phyloP scores from a whole-genome alignment of 2,797 vertebrate species.

The Alauda arvensis region DNA sequence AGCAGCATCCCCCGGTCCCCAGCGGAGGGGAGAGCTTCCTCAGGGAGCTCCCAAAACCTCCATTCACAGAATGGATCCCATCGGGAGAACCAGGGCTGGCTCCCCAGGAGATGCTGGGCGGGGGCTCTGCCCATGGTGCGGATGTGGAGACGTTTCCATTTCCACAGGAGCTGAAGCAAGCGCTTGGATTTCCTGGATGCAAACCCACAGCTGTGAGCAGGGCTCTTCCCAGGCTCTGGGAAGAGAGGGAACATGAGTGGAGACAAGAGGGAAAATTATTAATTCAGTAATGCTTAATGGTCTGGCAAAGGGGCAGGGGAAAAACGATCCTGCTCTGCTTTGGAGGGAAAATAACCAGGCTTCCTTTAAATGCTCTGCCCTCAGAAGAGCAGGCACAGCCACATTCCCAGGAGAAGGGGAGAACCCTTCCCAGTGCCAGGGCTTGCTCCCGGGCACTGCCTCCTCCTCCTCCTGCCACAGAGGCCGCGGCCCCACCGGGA shows the following conservation, averaged over 20 bases:
- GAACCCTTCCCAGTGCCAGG: not conserved
- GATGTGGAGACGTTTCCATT: accelerated
- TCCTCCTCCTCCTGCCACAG: not conserved
- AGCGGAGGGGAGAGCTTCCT: accelerated
- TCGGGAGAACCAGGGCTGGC: accelerated
- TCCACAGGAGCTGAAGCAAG: not conserved
- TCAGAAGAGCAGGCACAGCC: conserved; percentile 41
- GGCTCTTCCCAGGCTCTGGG: not conserved
- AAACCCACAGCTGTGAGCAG: not conserved
- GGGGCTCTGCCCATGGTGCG: not conserved
- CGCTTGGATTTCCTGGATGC: not conserved
- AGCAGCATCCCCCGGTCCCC: accelerated
- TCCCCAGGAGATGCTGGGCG: no score
- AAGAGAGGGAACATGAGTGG: not conserved
- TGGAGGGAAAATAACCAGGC: not conserved
- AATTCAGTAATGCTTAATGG: not conserved
- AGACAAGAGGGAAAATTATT: not conserved
- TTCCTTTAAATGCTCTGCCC: not conserved
- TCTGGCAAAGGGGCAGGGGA: not conserved
- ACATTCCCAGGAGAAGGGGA: not conserved
- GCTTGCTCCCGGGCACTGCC: not conserved
- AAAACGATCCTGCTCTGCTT: conserved; percentile 11
- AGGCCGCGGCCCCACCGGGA: accelerated
- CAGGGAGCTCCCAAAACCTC: not conserved
- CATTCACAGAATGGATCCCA: accelerated